Conservation (phyloP, 2,113 vertebrate species). For the Carlito syrichta region DNA sequence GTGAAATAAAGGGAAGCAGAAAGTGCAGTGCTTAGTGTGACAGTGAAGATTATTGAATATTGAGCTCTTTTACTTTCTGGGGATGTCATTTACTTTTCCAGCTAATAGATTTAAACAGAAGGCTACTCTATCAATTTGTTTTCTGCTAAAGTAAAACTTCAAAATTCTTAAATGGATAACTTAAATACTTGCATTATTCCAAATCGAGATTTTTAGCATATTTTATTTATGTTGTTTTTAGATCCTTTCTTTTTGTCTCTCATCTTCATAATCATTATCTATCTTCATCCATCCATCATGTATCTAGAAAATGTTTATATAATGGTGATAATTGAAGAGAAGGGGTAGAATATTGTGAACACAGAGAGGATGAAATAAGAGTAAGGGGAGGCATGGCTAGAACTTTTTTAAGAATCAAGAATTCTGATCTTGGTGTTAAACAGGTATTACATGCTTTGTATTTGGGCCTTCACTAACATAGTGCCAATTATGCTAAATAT, state of each 20-base stretch:
- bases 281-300: neutral
- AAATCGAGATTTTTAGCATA: neutral
- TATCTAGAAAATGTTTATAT: neutral
- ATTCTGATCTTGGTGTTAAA: neutral
- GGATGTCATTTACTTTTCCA: neutral
- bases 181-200: neutral
- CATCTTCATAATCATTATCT: neutral
- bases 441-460: neutral
- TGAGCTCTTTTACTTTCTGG: neutral
- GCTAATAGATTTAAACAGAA: conserved; percentile 23
- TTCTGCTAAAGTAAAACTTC: conserved; percentile 12
- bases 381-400: neutral
- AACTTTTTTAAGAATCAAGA: neutral
- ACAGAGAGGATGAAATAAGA: neutral
- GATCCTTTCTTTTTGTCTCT: neutral
- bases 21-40: neutral
- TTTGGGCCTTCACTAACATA: neutral
- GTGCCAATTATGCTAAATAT: neutral
- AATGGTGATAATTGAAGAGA: neutral
- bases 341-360: neutral
- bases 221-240: neutral
- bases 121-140: neutral
- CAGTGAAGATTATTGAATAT: neutral
- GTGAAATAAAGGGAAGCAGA: conserved; percentile 41
- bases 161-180: neutral